These are phyloP conservation scores for Cichlasoma orientale DNA, from an alignment of 2,797 vertebrate genomes.

Conservation along the genomic window DNA sequence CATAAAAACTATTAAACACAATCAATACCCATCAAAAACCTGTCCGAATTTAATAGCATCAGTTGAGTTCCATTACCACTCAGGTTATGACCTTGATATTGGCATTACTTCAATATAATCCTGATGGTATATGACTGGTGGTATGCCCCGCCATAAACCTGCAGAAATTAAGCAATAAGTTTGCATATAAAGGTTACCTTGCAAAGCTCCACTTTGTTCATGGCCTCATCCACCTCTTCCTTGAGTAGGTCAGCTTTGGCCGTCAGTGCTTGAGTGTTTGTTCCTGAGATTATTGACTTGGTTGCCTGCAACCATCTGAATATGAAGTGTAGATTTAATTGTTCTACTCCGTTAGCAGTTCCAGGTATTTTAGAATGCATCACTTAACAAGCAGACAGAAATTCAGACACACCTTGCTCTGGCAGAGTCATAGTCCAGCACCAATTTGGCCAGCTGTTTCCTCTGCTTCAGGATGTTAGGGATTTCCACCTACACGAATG, in stretches of 20 bases:
- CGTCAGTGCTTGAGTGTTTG: constrained; percentile 96
- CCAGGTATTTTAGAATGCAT: background rate
- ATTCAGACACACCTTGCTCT: constrained; percentile 85
- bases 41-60: background rate
- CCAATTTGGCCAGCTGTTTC: constrained; percentile 93
- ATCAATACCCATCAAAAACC: background rate
- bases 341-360: background rate
- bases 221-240: constrained; percentile 98
- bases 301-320: constrained; percentile 96
- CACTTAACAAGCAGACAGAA: background rate
- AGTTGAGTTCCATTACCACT: background rate
- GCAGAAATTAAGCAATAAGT: background rate
- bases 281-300: constrained; percentile 95
- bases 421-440: constrained; percentile 97
- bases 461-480: constrained; percentile 98
- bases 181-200: constrained; percentile 82
- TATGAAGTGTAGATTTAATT: background rate
- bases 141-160: background rate
- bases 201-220: constrained; percentile 98
- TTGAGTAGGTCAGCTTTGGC: constrained; percentile 96
- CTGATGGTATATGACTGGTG: background rate
- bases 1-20: background rate
- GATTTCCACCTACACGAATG: constrained; percentile 87
- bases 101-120: accelerated
- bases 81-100: background rate